These are phyloP conservation scores for Gymnogyps californianus DNA, from an alignment of 2,113 vertebrate species.

Conservation along the genomic window DNA sequence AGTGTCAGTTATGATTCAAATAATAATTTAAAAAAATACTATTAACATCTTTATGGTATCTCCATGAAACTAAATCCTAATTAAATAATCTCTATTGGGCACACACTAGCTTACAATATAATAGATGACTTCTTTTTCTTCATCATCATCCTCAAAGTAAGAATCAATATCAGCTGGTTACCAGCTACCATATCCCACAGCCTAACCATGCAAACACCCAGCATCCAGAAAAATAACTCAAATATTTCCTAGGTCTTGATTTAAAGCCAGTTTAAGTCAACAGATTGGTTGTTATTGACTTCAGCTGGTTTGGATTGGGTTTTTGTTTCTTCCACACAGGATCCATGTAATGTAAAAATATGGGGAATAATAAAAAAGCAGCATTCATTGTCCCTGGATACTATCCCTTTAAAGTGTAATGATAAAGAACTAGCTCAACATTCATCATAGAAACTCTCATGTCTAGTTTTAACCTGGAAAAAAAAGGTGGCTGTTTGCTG, in stretches of 20 bases:
- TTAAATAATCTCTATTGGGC: constrained; percentile 75
- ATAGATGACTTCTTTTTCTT: constrained; percentile 66
- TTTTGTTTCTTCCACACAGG: not conserved
- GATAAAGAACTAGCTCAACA: constrained; percentile 38
- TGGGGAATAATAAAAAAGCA: constrained; percentile 50
- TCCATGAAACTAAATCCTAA: constrained; percentile 74
- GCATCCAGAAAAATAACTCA: constrained; percentile 59
- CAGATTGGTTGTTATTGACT: not conserved
- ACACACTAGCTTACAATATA: constrained; percentile 66
- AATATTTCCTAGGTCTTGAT: not conserved
- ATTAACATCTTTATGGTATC: constrained; percentile 78
- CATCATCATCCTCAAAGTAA: constrained; percentile 49
- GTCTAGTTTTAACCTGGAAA: constrained; percentile 5
- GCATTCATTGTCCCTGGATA: constrained; percentile 54
- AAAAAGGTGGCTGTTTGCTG: constrained; percentile 19
- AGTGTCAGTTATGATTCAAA: constrained; percentile 77
- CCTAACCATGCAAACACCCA: constrained; percentile 39
- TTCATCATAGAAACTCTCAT: constrained; percentile 55
- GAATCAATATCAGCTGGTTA: constrained; percentile 79
- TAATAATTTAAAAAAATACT: constrained; percentile 80
- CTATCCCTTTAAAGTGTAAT: constrained; percentile 67
- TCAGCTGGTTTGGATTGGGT: not conserved
- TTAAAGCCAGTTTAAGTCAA: not conserved
- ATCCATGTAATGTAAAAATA: constrained; percentile 27
- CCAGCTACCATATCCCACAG: constrained; percentile 77